Base-by-base conservation (phyloP, 2,113 vertebrate genomes). In the Perognathus longimembris region DNA sequence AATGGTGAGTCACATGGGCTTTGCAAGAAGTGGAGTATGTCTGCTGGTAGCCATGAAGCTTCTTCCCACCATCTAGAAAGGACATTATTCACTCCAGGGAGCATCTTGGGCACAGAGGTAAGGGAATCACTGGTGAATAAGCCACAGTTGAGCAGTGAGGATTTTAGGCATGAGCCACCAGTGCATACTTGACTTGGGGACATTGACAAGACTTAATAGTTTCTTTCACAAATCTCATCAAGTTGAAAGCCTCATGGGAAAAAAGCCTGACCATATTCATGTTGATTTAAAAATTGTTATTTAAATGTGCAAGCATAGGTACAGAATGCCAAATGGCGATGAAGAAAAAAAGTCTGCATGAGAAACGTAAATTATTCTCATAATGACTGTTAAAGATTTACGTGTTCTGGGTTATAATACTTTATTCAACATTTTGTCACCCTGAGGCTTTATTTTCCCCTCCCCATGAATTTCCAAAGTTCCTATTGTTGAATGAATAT, bases 251-350 rank as follows among this genome's bases (percentile, higher is more conserved):
- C 66, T 91, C 77, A 40, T 64, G 36, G 83, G 26, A 20, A 59
- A n/a, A 61, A 70, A 85, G 14, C 26, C 54, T 91, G 79, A 83
- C 54, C 89, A 77, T 26, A 78, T 94, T 36, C 9, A 57, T 73
- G 89, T 54, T 89, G 71, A 70, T 74, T 95, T 96, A 73, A 45
- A 61, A 91, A 88, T 89, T 90, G 76, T 69, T 85, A 90, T 69
- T 95, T 94, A 92, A 93, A 89, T 91, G 89, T 89, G 67, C 45
- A 93, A 54, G 18, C 50, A 12, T 61, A 81, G 20, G 30, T 28
- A 81, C 63, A 85, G 87, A 92, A 92, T 87, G 84, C 57, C 7
- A 94, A 92, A 36, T 70, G 64, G 4, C 28, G 11, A 17, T 12
- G 8, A 0, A 64, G 69, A 67, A 61, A 45, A 64, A 54, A 69